Conservation (phyloP, 2,113 vertebrate species). For the Sorex araneus region DNA sequence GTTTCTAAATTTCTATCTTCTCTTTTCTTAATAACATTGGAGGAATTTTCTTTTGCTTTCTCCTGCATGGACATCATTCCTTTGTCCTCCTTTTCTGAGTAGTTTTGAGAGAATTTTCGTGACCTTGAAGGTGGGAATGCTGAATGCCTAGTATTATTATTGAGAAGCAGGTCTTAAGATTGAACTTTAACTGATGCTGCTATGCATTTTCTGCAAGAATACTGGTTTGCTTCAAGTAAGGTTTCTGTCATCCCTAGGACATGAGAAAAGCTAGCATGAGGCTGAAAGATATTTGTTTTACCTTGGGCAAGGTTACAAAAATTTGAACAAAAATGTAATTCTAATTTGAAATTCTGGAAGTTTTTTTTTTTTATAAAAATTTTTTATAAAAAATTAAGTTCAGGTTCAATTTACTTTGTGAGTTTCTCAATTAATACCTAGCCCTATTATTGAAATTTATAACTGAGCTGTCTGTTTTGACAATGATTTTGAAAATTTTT, state of each 20-base stretch:
- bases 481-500: constrained; percentile 84
- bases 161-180: constrained; percentile 68
- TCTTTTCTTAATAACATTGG: constrained; percentile 69
- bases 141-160: constrained; percentile 75
- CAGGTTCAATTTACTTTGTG: constrained; percentile 63
- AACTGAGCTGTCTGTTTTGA: constrained; percentile 87
- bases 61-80: constrained; percentile 82
- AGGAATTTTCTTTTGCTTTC: constrained; percentile 81
- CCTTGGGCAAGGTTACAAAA: constrained; percentile 72
- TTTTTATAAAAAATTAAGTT: constrained; percentile 80
- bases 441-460: constrained; percentile 69
- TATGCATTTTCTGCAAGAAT: constrained; percentile 80
- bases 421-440: constrained; percentile 64
- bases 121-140: constrained; percentile 25
- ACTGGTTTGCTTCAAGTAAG: constrained; percentile 59
- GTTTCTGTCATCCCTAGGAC: constrained; percentile 69
- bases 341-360: constrained; percentile 59
- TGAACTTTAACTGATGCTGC: constrained; percentile 54
- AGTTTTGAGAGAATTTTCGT: constrained; percentile 52
- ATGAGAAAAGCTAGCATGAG: constrained; percentile 65
- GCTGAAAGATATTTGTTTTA: constrained; percentile 70
- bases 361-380: no score
- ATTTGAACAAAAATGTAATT: constrained; percentile 63
- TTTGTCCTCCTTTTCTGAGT: constrained; percentile 64
- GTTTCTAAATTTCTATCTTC: constrained; percentile 62